These are phyloP conservation scores for Corythaeola cristata DNA, from an alignment of 2,113 vertebrate genomes.

Conservation along the genomic window DNA sequence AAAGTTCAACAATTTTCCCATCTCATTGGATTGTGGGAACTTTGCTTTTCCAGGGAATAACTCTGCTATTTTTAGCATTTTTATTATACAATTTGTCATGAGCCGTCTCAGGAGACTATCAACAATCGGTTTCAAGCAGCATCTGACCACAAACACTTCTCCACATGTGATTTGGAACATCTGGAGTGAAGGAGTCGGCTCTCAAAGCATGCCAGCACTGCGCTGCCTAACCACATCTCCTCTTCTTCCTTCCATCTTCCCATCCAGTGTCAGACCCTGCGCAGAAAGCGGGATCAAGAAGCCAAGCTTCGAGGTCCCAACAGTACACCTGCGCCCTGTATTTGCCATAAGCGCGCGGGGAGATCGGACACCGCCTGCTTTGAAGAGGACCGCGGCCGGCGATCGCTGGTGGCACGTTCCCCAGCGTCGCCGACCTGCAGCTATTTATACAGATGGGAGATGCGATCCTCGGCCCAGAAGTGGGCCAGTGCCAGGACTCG, in stretches of 20 bases:
- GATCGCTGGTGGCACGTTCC: background rate
- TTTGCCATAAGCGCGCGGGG: background rate
- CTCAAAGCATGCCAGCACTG: background rate
- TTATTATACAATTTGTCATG: slow-evolving; percentile 81
- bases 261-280: background rate
- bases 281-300: background rate
- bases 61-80: slow-evolving; percentile 82
- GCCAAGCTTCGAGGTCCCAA: background rate
- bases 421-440: background rate
- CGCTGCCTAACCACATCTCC: background rate
- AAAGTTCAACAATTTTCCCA: slow-evolving; percentile 80
- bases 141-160: slow-evolving; percentile 75
- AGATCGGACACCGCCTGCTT: background rate
- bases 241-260: background rate
- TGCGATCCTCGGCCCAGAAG: background rate
- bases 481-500: background rate
- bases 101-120: slow-evolving; percentile 78
- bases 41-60: slow-evolving; percentile 75
- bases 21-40: slow-evolving; percentile 82
- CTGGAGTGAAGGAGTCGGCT: slow-evolving; percentile 43
- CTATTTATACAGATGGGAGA: background rate
- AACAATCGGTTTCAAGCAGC: slow-evolving; percentile 76
- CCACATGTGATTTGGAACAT: slow-evolving; percentile 78
- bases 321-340: background rate
- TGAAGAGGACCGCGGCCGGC: background rate